A percentile compares a stretch with the other conserved stretches of the same genome.
phyloP scores from a whole-genome alignment of 2,113 vertebrate species.

The Peromyscus polionotus region DNA sequence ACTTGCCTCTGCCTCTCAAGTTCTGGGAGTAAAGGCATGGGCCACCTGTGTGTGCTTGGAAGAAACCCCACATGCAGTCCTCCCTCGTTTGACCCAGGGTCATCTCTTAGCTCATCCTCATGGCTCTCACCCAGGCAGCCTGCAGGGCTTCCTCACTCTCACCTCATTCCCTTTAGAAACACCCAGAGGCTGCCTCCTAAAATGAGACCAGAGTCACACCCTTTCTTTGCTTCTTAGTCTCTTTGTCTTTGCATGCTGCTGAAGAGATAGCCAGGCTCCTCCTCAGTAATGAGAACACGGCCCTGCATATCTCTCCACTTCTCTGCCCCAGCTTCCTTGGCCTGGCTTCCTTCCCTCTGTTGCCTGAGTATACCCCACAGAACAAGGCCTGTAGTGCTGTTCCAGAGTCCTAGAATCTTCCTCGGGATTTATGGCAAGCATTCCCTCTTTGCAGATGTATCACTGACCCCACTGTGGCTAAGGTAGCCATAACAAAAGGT shows the following conservation, averaged over 20 bases:
- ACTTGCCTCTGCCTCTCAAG: not conserved
- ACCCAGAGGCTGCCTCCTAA: not conserved
- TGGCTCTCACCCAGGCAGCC: not conserved
- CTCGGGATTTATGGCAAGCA: not conserved
- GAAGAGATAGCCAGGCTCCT: not conserved
- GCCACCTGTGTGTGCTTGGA: not conserved
- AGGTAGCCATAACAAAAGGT: not conserved
- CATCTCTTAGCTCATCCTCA: not conserved
- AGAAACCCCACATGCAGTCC: not conserved
- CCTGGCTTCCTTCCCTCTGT: not conserved
- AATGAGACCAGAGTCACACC: not conserved
- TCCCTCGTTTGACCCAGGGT: not conserved
- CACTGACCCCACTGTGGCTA: not conserved
- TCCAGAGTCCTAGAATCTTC: not conserved
- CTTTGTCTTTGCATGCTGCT: not conserved
- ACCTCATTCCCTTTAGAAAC: not conserved
- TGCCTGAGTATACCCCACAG: not conserved
- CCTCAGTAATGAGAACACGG: not conserved
- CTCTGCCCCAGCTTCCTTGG: not conserved
- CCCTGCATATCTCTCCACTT: not conserved
- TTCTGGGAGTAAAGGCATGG: not conserved
- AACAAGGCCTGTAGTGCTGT: not conserved
- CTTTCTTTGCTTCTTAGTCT: not conserved
- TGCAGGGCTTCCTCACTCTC: not conserved
- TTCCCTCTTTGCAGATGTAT: not conserved